These are phyloP conservation scores for Metellina segmentata DNA, from an alignment of 2,888 invertebrate genomes.

Conservation along the genomic window DNA sequence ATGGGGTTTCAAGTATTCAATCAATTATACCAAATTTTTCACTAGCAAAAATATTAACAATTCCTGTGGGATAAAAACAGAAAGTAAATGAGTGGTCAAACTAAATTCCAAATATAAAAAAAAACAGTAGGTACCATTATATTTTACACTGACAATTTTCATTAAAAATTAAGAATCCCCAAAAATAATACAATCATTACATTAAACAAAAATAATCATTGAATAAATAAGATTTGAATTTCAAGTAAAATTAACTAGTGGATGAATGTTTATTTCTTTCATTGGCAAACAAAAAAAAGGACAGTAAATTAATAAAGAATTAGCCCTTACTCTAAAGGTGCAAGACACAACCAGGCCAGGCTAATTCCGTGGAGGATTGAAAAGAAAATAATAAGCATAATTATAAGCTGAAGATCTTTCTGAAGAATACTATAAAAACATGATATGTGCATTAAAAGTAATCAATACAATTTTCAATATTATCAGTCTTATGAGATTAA, in stretches of 20 bases:
- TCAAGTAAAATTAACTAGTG: neutral
- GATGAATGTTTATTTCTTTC: conserved; percentile 45
- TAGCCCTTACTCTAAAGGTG: conserved; percentile 81
- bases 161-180: too few relatives aligned
- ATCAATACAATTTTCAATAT: conserved; percentile 40
- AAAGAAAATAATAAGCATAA: conserved; percentile 78
- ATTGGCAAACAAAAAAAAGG: conserved; percentile 31
- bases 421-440: conserved; percentile 75
- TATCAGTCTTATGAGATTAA: conserved; percentile 30
- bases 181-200: too few relatives aligned
- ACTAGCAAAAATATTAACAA: too few relatives aligned
- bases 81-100: too few relatives aligned
- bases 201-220: too few relatives aligned
- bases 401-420: conserved; percentile 67
- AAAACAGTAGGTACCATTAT: too few relatives aligned
- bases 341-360: conserved; percentile 82
- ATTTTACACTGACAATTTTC: too few relatives aligned
- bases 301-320: conserved; percentile 64
- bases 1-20: too few relatives aligned
- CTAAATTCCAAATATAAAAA: too few relatives aligned
- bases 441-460: conserved; percentile 76
- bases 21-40: too few relatives aligned
- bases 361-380: conserved; percentile 79
- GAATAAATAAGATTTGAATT: neutral
- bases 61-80: too few relatives aligned